phyloP scores from a whole-genome alignment of 37 sponge, comb jelly and placozoan genomes.

The Cliona cf. orientalis region DNA sequence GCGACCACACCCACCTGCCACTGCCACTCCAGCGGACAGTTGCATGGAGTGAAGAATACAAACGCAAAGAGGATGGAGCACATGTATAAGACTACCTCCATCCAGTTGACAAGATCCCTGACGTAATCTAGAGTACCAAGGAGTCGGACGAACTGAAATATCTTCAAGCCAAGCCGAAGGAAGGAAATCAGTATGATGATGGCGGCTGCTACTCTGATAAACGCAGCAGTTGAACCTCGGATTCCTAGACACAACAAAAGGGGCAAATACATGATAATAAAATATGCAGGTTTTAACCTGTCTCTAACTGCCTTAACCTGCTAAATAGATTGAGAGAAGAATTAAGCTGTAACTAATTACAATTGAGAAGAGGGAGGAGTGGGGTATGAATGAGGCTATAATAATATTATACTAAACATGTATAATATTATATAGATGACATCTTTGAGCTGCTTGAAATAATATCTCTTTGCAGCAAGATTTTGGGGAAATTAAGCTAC shows the following conservation, averaged over 20 bases:
- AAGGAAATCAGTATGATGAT: constrained; percentile 51
- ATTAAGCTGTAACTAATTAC: no score
- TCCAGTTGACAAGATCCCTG: constrained; percentile 59
- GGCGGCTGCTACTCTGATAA: constrained; percentile 21
- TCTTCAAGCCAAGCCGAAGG: constrained; percentile 53
- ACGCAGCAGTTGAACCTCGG: background rate
- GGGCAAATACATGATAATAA: no score
- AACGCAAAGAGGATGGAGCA: constrained; percentile 63
- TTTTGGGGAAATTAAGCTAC: no score
- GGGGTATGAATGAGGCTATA: no score
- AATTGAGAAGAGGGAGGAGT: background rate
- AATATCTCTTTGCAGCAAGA: no score
- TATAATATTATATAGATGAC: no score
- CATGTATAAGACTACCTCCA: constrained; percentile 53
- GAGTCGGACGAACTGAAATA: constrained; percentile 58
- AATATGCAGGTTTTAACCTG: no score
- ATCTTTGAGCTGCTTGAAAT: no score
- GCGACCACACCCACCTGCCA: constrained; percentile 92
- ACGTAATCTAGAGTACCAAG: constrained; percentile 49
- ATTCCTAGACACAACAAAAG: background rate
- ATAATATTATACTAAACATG: no score
- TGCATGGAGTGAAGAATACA: constrained; percentile 30
- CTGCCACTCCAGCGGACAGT: constrained; percentile 62
- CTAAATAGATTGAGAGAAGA: no score
- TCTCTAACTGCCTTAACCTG: no score